Conservation (phyloP, 2,888 invertebrate species). For the Abrostola tripartita region DNA sequence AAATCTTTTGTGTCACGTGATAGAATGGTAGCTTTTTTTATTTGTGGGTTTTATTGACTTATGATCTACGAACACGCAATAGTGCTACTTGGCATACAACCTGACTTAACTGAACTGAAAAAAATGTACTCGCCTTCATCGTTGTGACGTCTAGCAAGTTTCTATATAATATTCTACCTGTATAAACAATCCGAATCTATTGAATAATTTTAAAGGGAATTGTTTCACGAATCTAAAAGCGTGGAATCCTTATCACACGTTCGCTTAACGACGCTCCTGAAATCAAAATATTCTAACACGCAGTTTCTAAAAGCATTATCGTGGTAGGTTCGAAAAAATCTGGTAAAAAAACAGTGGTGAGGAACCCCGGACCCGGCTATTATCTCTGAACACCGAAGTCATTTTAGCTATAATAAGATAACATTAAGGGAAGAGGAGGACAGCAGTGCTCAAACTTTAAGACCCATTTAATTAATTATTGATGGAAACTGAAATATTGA, state of each 20-base stretch:
- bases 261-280: slow-evolving; percentile 61
- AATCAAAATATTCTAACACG: slow-evolving; percentile 81
- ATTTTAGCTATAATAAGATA: slow-evolving; percentile 89
- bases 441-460: slow-evolving; percentile 70
- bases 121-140: too few relatives aligned
- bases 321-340: slow-evolving; percentile 69
- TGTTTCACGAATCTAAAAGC: slow-evolving; percentile 29
- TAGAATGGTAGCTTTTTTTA: too few relatives aligned
- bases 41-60: too few relatives aligned
- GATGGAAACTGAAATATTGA: too few relatives aligned
- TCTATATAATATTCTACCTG: too few relatives aligned
- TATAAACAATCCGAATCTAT: too few relatives aligned
- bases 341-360: slow-evolving; percentile 81
- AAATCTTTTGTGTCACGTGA: not conserved
- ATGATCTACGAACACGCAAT: too few relatives aligned
- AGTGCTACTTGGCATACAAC: too few relatives aligned
- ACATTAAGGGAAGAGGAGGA: slow-evolving; percentile 81
- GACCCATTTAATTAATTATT: slow-evolving; percentile 15
- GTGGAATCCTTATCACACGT: slow-evolving; percentile 35
- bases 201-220: not conserved
- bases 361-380: slow-evolving; percentile 80
- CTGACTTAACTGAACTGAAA: too few relatives aligned
- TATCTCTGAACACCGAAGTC: slow-evolving; percentile 88
- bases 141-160: too few relatives aligned
- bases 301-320: slow-evolving; percentile 84